Conservation (phyloP, 1,140 invertebrate species). For the Euwallacea similis region DNA sequence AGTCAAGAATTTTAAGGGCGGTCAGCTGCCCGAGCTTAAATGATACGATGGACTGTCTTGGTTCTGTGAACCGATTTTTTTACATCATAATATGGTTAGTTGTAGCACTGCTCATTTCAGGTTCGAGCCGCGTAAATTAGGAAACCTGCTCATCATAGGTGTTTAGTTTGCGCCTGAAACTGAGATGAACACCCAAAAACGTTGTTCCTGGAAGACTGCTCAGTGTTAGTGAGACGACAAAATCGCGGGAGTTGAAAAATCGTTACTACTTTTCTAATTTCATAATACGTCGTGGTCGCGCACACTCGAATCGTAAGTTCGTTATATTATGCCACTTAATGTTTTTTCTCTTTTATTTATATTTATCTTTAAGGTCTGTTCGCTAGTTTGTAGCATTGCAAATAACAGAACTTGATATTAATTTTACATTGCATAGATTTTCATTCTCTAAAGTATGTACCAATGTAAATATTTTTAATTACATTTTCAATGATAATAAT, state of each 20-base stretch:
- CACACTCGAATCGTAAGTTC: slow-evolving; percentile 27
- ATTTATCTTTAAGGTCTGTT: slow-evolving; percentile 44
- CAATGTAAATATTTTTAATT: slow-evolving; percentile 42
- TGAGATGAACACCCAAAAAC: neutral
- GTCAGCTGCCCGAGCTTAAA: slow-evolving; percentile 46
- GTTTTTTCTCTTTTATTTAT: slow-evolving; percentile 38
- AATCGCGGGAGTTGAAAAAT: slow-evolving; percentile 39
- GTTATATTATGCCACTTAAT: slow-evolving; percentile 25
- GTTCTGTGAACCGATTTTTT: slow-evolving; percentile 50
- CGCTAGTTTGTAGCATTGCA: slow-evolving; percentile 39
- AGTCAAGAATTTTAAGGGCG: slow-evolving; percentile 42
- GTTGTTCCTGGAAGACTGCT: slow-evolving; percentile 39
- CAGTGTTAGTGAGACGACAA: slow-evolving; percentile 39
- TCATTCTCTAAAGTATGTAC: too few relatives aligned
- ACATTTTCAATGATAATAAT: slow-evolving; percentile 10
- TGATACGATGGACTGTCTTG: slow-evolving; percentile 47
- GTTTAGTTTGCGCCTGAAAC: neutral
- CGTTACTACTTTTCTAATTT: slow-evolving; percentile 46
- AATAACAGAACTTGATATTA: slow-evolving; percentile 35
- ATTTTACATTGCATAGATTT: slow-evolving; percentile 36
- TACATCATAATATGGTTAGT: slow-evolving; percentile 30
- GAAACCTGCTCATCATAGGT: neutral
- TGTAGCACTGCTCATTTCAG: slow-evolving; percentile 20
- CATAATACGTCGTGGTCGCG: slow-evolving; percentile 37
- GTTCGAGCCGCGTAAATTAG: neutral